phyloP scores from a whole-genome alignment of 2,797 vertebrate species.

The Sebastes minor region DNA sequence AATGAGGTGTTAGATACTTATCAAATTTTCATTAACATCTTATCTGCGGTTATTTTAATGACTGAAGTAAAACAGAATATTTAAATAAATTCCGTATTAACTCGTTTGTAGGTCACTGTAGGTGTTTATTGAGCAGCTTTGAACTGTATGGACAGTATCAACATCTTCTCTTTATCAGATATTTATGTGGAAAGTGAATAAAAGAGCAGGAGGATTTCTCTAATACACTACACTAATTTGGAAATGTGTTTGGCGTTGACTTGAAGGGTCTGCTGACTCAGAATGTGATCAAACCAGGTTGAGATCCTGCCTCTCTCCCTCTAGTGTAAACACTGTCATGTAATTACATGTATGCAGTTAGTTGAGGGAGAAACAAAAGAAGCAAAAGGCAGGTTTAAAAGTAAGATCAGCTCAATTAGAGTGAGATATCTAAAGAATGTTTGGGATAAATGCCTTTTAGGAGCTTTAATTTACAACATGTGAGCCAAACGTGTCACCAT shows the following conservation, averaged over 20 bases:
- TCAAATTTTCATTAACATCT: conserved; percentile 29
- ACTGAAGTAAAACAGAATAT: not conserved
- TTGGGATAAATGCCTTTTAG: not conserved
- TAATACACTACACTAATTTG: too few species aligned
- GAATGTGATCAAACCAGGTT: conserved; percentile 17
- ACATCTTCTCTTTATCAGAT: not conserved
- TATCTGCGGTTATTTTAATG: not conserved
- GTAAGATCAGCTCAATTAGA: not conserved
- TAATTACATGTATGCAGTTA: conserved; percentile 53
- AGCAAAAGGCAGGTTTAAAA: conserved; percentile 10
- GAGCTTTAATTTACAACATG: not conserved
- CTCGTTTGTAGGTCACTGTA: not conserved
- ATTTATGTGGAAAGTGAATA: not conserved
- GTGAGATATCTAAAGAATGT: not conserved
- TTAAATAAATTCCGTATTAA: not conserved
- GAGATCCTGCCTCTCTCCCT: conserved; percentile 31
- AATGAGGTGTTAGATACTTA: conserved; percentile 53
- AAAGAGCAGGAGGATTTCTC: not conserved
- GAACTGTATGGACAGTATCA: not conserved
- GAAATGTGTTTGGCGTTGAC: conserved; percentile 3
- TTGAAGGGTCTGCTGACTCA: not conserved
- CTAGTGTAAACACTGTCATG: conserved; percentile 65
- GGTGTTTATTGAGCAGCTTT: not conserved
- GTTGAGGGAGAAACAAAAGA: conserved; percentile 62
- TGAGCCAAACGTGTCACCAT: not conserved